Evolutionary conservation across 2,113 vertebrate genomes (phyloP).

Genomic region (Typhlomys cinereus): DNA sequence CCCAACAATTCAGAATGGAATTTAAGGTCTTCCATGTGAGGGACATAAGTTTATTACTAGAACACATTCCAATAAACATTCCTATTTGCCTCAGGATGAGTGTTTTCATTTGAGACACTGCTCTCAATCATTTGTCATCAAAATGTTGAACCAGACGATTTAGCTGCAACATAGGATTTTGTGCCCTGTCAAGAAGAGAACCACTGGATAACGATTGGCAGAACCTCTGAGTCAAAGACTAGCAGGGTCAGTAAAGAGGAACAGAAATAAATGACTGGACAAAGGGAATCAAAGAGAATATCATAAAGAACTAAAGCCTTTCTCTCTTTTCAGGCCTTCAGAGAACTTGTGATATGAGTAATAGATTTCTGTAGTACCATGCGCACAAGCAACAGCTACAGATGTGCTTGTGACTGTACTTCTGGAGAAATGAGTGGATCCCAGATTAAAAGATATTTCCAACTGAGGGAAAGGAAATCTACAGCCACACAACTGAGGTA

Average conservation of each 20-base stretch:
- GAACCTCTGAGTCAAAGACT: neutral
- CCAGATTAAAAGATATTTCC: neutral
- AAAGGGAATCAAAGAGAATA: slow-evolving; percentile 5
- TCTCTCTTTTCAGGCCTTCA: neutral
- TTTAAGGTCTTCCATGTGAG: neutral
- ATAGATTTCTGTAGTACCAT: neutral
- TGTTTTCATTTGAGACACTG: slow-evolving; percentile 74
- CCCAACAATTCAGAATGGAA: slow-evolving; percentile 6
- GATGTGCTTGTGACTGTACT: neutral
- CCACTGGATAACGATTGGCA: slow-evolving; percentile 13
- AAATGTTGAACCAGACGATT: slow-evolving; percentile 67
- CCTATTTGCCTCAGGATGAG: slow-evolving; percentile 67
- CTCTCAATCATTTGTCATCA: slow-evolving; percentile 67
- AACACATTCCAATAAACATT: slow-evolving; percentile 47
- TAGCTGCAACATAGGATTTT: neutral
- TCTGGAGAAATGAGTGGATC: neutral
- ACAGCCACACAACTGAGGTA: neutral
- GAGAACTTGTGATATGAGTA: neutral
- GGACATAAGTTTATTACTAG: slow-evolving; percentile 43
- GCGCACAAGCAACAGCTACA: neutral
- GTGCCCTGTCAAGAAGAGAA: neutral
- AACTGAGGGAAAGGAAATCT: neutral
- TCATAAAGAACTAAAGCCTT: neutral
- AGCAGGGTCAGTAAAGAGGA: neutral
- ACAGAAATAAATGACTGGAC: neutral